A percentile compares a stretch with the other conserved stretches of the same genome.
Conservation (phyloP, 2,113 vertebrate species). For the Tiliqua scincoides region DNA sequence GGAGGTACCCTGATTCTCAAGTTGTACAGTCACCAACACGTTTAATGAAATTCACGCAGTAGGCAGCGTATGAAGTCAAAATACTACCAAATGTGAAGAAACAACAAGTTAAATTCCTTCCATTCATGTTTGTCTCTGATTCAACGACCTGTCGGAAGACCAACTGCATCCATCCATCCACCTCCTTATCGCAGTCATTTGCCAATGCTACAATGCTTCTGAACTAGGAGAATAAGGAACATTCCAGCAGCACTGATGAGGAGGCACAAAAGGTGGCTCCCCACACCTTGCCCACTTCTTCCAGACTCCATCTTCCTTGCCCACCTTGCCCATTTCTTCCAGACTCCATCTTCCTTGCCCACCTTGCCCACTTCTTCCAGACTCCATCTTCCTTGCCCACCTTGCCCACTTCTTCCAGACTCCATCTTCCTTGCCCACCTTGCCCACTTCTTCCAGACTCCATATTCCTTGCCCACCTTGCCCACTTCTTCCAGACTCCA, state of each 20-base stretch:
- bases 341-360: too few relatives aligned
- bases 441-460: too few relatives aligned
- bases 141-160: not conserved
- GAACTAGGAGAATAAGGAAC: not conserved
- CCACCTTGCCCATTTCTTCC: too few relatives aligned
- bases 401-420: too few relatives aligned
- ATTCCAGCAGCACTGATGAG: not conserved
- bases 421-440: too few relatives aligned
- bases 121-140: not conserved
- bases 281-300: too few relatives aligned
- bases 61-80: not conserved
- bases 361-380: too few relatives aligned
- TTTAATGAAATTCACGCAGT: slow-evolving; percentile 1
- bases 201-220: not conserved
- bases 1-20: slow-evolving; percentile 22
- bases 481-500: too few relatives aligned
- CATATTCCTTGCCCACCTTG: too few relatives aligned
- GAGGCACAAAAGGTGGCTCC: not conserved
- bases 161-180: too few relatives aligned
- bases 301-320: too few relatives aligned
- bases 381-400: too few relatives aligned
- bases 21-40: not conserved
- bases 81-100: not conserved
- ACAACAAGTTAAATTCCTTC: not conserved
- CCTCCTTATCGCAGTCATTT: not conserved